These are phyloP conservation scores for Scolopax mira DNA, from an alignment of 2,113 vertebrate species.

Conservation along the genomic window DNA sequence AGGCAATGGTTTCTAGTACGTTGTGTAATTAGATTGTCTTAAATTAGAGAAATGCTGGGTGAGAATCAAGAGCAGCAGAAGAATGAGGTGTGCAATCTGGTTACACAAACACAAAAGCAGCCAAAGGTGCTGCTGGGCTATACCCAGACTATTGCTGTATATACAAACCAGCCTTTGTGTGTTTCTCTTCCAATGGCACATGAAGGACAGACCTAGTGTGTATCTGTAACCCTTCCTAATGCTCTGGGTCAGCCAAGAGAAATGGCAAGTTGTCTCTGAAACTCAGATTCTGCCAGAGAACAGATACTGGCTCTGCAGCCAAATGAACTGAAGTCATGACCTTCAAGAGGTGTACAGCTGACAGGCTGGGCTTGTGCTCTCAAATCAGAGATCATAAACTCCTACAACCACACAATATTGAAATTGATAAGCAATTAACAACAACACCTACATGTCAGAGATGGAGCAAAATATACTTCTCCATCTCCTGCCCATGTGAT, in stretches of 20 bases:
- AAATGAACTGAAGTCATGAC: background rate
- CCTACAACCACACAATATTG: background rate
- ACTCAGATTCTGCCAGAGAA: background rate
- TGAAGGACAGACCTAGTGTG: accelerated
- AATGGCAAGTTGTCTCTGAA: background rate
- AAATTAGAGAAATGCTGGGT: constrained; percentile 14
- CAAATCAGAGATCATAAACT: accelerated
- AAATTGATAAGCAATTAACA: background rate
- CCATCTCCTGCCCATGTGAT: background rate
- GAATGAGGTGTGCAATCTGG: background rate
- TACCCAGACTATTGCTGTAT: background rate
- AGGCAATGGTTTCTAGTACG: background rate
- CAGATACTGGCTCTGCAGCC: background rate
- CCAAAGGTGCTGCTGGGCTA: background rate
- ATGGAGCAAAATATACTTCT: background rate
- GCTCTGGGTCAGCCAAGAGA: background rate
- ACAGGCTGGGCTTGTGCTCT: background rate
- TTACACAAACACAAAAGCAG: background rate
- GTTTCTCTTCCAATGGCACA: background rate
- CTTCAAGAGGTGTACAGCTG: background rate
- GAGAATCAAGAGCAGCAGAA: background rate
- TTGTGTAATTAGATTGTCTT: constrained; percentile 5
- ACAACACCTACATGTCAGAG: background rate
- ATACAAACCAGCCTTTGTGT: background rate
- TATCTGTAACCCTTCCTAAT: background rate